Base-by-base conservation (phyloP, 2,797 vertebrate species). In the Clarias platycephalus region DNA sequence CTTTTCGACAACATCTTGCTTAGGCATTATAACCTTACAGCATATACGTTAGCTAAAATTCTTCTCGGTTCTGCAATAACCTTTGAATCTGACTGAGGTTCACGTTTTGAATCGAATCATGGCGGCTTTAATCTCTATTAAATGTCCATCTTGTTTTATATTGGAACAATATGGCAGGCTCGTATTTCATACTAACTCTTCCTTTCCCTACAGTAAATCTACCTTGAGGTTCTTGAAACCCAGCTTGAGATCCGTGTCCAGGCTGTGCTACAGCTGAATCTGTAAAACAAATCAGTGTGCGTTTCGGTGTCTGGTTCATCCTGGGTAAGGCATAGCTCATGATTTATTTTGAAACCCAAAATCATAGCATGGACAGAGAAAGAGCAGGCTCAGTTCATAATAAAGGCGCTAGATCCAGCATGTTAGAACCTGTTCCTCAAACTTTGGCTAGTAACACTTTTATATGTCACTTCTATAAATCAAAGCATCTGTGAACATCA, bases 281-380 rank as follows among this genome's bases (percentile, higher is more conserved):
- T 77, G 74, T 22, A 60, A 77, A 77, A 77, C 20, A 34, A 15
- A 77, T 77, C 74, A 77, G 55, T 4, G 16, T 53, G 28, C 12
- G 15, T 58, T 77, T 77, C 74, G 31, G 74, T 15, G 58, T 34
- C 55, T 77, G 74, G 74, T 24, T 77, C 37, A 13, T 77, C 26
- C 53, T 57, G 53, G 28, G 53, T 76, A 74, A 74, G 13, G 3
- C 71, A 34, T 57, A 34, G 8, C 53, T 31, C 74, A 76, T 49
- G 55, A 58, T 60, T 37, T 77, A 37, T 58, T 60, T 58, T 58
- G 55, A 60, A 77, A 77, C 28, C 28, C 5, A 37, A 55, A 60
- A 22, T 60, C 16, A 24, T 20, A 58, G 53, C 28, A 24, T 6
- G 28, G 55, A 76, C 31, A 18, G 55, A 58, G 55, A 60, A 77